Conservation (phyloP, 2,888 invertebrate genomes). For the Ellobium chinense region DNA sequence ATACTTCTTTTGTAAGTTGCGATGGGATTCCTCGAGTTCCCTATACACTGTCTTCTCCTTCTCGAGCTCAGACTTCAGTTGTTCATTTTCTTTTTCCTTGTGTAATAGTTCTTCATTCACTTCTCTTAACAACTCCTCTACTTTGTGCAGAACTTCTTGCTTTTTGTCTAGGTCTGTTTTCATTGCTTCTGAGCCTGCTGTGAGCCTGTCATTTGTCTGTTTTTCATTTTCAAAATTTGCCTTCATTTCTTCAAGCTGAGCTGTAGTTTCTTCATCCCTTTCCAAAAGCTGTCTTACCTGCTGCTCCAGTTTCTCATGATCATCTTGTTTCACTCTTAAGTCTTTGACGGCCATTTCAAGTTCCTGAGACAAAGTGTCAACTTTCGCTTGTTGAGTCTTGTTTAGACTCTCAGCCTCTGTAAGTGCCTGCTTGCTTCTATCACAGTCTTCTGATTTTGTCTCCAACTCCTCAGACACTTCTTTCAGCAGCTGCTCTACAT, state of each 20-base stretch:
- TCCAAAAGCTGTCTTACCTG: slow-evolving; percentile 5
- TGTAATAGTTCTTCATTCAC: slow-evolving; percentile 2
- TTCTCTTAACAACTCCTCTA: neutral
- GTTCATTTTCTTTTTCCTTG: neutral
- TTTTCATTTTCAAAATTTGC: neutral
- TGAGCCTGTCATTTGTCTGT: neutral
- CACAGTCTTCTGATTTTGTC: neutral
- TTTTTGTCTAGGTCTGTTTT: slow-evolving; percentile 12
- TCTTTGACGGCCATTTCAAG: neutral
- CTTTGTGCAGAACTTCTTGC: slow-evolving; percentile 8
- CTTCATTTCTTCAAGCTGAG: slow-evolving; percentile 6
- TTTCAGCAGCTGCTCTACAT: neutral
- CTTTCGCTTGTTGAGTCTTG: slow-evolving; percentile 16
- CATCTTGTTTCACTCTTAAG: neutral
- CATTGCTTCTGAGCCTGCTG: neutral
- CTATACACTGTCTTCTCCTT: neutral
- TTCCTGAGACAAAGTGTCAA: slow-evolving; percentile 12
- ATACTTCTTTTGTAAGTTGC: neutral
- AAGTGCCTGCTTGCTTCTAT: slow-evolving; percentile 12
- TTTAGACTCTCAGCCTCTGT: slow-evolving; percentile 15
- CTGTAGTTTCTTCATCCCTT: neutral
- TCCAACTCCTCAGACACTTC: neutral
- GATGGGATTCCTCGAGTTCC: neutral
- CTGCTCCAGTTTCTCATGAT: slow-evolving; percentile 11
- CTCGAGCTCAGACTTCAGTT: slow-evolving; percentile 20